Conservation (phyloP, 2,113 vertebrate genomes). For the Steatornis caripensis region DNA sequence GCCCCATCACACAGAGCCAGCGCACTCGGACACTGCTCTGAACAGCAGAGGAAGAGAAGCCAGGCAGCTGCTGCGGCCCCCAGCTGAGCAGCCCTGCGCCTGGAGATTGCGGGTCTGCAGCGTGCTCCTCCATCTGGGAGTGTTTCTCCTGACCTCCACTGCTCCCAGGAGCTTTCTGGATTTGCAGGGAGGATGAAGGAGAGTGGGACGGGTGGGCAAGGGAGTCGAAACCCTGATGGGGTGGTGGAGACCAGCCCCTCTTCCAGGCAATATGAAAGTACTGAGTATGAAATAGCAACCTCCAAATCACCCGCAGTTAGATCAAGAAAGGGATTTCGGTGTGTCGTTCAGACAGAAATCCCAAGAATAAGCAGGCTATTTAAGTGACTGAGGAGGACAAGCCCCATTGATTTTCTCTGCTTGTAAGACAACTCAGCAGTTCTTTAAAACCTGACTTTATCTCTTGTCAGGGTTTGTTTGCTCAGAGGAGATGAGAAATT, state of each 20-base stretch:
- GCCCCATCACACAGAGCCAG: no score
- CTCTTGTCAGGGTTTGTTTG: neutral
- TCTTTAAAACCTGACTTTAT: neutral
- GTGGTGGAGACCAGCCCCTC: neutral
- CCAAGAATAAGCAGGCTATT: neutral
- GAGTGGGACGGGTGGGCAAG: neutral
- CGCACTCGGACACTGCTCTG: rapidly evolving
- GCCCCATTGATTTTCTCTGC: neutral
- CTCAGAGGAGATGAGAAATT: neutral
- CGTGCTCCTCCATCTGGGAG: rapidly evolving
- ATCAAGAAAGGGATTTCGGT: neutral
- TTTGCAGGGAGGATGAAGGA: neutral
- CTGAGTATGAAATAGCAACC: neutral
- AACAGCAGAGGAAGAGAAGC: rapidly evolving
- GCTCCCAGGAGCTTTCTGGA: neutral
- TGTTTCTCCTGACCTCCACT: rapidly evolving
- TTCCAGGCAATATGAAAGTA: neutral
- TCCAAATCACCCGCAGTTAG: neutral
- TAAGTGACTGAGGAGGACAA: neutral
- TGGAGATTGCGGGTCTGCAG: rapidly evolving
- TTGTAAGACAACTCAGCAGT: neutral
- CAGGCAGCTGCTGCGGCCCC: rapidly evolving
- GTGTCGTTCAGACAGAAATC: neutral
- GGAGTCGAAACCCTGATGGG: neutral
- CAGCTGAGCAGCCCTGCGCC: rapidly evolving